These are phyloP conservation scores for Lymantria monacha DNA, from an alignment of 2,888 invertebrate genomes.

Conservation along the genomic window DNA sequence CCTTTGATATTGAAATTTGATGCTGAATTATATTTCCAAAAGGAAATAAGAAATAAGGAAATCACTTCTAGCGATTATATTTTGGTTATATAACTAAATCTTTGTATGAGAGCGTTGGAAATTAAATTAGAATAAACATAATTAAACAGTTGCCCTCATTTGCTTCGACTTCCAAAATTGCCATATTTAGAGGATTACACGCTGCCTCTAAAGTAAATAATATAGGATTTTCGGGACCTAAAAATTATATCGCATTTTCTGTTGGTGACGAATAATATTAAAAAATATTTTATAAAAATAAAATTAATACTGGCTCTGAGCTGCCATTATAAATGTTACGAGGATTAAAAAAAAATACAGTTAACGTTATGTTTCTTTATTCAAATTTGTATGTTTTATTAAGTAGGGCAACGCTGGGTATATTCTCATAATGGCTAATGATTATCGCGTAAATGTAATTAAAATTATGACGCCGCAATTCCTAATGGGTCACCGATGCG, in stretches of 20 bases:
- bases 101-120: conserved; percentile 50
- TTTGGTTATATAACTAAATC: conserved; percentile 30
- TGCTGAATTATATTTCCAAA: no score
- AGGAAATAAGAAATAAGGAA: no score
- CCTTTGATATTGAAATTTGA: no score
- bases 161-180: conserved; percentile 60
- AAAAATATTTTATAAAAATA: conserved; percentile 59
- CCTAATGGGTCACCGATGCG: conserved; percentile 10
- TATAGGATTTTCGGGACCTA: conserved; percentile 46
- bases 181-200: conserved; percentile 56
- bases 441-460: conserved; percentile 9
- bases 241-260: conserved; percentile 44
- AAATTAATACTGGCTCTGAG: conserved; percentile 36
- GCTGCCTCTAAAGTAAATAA: conserved; percentile 53
- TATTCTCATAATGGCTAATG: conserved; percentile 3
- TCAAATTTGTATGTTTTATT: neutral
- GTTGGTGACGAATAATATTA: conserved; percentile 43
- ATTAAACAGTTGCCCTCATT: conserved; percentile 65
- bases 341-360: conserved; percentile 1
- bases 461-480: conserved; percentile 5
- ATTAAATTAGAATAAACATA: conserved; percentile 74
- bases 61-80: conserved; percentile 2
- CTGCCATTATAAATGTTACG: conserved; percentile 9
- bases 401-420: neutral
- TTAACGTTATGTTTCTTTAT: conserved; percentile 1